Evolutionary conservation across 2,888 invertebrate species (phyloP).

Genomic region (Campopleginae sp.): DNA sequence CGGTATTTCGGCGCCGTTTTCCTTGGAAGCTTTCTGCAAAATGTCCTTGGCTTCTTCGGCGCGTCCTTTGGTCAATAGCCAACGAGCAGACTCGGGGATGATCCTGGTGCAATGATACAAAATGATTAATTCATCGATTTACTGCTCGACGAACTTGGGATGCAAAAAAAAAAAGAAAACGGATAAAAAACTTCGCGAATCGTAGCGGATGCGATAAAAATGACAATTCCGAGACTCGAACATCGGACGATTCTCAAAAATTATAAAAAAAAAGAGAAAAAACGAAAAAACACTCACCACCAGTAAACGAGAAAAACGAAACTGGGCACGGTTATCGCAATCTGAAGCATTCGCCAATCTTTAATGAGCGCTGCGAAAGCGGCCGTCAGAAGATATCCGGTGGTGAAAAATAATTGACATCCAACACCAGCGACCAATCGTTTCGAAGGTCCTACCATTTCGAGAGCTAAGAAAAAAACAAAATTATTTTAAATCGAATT

Average conservation of each 20-base stretch:
- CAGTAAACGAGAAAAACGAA: slow-evolving; percentile 89
- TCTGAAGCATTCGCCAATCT: slow-evolving; percentile 89
- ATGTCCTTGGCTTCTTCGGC: slow-evolving; percentile 87
- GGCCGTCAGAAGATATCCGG: slow-evolving; percentile 89
- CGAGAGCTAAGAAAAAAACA: slow-evolving; percentile 85
- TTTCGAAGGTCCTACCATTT: slow-evolving; percentile 90
- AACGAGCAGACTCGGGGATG: slow-evolving; percentile 90
- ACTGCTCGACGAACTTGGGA: background rate
- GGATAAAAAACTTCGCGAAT: background rate
- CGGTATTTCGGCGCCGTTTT: slow-evolving; percentile 87
- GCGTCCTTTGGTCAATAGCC: slow-evolving; percentile 88
- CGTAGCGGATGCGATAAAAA: background rate
- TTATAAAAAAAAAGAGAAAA: background rate
- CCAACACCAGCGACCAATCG: slow-evolving; percentile 89
- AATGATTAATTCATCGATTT: background rate
- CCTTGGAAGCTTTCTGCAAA: slow-evolving; percentile 87
- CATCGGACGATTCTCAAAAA: no score
- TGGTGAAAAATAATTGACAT: slow-evolving; percentile 90
- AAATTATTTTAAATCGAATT: slow-evolving; percentile 4
- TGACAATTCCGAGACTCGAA: background rate
- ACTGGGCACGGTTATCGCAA: slow-evolving; percentile 89
- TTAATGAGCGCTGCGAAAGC: slow-evolving; percentile 88
- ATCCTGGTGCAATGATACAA: slow-evolving; percentile 84
- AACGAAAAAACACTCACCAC: slow-evolving; percentile 85
- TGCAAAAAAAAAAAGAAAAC: background rate